Evolutionary conservation across 2,888 invertebrate genomes (phyloP), one percentile per base, ranked within the genome.

Genomic region (Ctenicera cuprea): DNA sequence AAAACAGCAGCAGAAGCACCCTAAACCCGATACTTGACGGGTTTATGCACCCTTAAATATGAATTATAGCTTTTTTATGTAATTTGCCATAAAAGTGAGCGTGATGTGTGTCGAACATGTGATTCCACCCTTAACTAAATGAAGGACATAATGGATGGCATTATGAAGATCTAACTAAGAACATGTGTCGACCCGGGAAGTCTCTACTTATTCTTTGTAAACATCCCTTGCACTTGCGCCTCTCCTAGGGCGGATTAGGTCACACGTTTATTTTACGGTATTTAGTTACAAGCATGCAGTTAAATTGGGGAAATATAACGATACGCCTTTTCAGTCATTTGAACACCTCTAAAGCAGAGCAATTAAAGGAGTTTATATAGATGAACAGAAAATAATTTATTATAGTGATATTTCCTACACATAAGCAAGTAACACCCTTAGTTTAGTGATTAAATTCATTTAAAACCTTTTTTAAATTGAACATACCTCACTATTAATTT

Each of bases 101-200:
- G 76, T 80, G 77, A 74, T 78, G 75, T 78, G 78, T 77, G 78
- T 76, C 74, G 77, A 74, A 75, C 77, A 77, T 77, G 75, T 77
- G 75, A 77, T 73, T 71, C 66, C 66, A 74, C 77, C 77, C 75
- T 75, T 73, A 69, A 69, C 73, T 77, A 77, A 33, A 77, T 71
- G 66, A 75, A 77, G 72, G 72, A 64, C 71, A 80, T 82, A 82
- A 82, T 82, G 78, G 80, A 79, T 78, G 78, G 79, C 79, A 79
- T 82, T 82, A 83, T 82, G 79, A 77, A 76, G 67, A 76, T 79
- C 76, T 82, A 83, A 83, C 82, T 83, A 82, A 80, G 78, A 83
- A 81, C 83, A 83, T 77, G 80, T 83, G 83, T 82, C 78, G 38
- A 18, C 81, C 80, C 78, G 75, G 75, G 75, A 75, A 72, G 75